These are phyloP conservation scores for Antitype chi DNA, from an alignment of 2,888 invertebrate genomes.

Conservation along the genomic window DNA sequence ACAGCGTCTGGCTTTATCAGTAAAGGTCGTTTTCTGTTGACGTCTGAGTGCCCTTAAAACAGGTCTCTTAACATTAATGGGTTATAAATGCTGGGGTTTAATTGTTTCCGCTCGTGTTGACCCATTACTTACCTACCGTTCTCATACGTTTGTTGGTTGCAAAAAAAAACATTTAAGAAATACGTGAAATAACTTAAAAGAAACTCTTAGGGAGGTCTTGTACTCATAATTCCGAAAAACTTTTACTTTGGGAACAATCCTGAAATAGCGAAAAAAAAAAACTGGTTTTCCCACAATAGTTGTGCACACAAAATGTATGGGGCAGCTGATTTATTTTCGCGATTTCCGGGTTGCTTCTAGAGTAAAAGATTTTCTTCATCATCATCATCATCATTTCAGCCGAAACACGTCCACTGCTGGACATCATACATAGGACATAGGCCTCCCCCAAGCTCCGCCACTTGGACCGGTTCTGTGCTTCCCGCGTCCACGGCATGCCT, in stretches of 20 bases:
- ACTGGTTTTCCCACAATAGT: too few relatives aligned
- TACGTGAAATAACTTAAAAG: neutral
- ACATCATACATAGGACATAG: too few relatives aligned
- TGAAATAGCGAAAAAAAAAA: neutral
- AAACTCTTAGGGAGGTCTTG: neutral
- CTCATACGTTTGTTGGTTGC: neutral
- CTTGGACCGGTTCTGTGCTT: too few relatives aligned
- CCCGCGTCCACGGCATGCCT: too few relatives aligned
- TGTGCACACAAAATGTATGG: neutral
- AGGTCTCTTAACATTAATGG: neutral
- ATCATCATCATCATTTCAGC: too few relatives aligned
- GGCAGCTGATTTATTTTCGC: neutral
- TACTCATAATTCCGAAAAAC: neutral
- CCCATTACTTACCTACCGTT: neutral
- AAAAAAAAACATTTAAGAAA: neutral
- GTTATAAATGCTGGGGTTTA: conserved; percentile 10
- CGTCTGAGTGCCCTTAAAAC: neutral
- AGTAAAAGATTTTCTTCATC: neutral
- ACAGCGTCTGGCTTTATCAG: neutral
- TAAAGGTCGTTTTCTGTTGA: neutral
- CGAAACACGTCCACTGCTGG: too few relatives aligned
- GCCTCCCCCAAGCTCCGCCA: too few relatives aligned
- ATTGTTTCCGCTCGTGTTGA: conserved; percentile 12
- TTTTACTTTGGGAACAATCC: neutral
- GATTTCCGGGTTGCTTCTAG: neutral